A percentile compares a stretch with the other conserved stretches of the same genome.
Evolutionary conservation across 2,888 invertebrate genomes (phyloP).

Genomic region (Drosophila tripunctata): DNA sequence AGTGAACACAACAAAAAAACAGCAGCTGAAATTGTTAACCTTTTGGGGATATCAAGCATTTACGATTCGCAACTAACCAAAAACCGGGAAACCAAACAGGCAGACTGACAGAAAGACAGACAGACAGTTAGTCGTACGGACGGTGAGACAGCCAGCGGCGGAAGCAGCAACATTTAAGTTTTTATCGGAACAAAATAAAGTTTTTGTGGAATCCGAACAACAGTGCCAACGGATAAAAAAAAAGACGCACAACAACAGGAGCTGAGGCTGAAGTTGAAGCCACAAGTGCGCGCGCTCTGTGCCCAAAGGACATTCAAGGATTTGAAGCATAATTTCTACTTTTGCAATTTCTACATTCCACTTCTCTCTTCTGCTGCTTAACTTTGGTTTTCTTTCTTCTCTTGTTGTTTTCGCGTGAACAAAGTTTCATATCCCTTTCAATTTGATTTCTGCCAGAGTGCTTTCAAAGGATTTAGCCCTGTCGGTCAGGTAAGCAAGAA

Average conservation of each 20-base stretch:
- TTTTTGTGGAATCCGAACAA: slow-evolving; percentile 59
- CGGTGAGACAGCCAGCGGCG: slow-evolving; percentile 23
- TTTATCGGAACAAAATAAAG: slow-evolving; percentile 71
- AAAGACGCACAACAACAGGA: slow-evolving; percentile 29
- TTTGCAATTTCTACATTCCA: background rate
- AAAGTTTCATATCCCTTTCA: slow-evolving; percentile 61
- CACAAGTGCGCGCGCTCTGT: slow-evolving; percentile 46
- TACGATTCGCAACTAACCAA: slow-evolving; percentile 55
- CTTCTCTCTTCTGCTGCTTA: slow-evolving; percentile 11
- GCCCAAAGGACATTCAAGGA: slow-evolving; percentile 48
- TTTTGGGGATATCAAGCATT: slow-evolving; percentile 76
- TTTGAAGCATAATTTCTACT: slow-evolving; percentile 40
- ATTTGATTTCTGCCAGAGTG: slow-evolving; percentile 51
- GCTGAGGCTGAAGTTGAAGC: slow-evolving; percentile 45
- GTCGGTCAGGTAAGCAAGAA: slow-evolving; percentile 56
- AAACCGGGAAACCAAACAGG: slow-evolving; percentile 7
- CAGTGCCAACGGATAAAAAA: slow-evolving; percentile 28
- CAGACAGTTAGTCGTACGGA: background rate
- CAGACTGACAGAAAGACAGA: background rate
- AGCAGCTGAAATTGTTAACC: slow-evolving; percentile 70
- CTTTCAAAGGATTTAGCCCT: slow-evolving; percentile 58
- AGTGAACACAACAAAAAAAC: slow-evolving; percentile 18
- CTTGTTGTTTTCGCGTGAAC: slow-evolving; percentile 19
- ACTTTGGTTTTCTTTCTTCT: slow-evolving; percentile 8
- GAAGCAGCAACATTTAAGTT: slow-evolving; percentile 68